Evolutionary conservation across 2,113 vertebrate genomes (phyloP), one percentile per base, ranked within the genome.

Genomic region (Xenopus laevis): DNA sequence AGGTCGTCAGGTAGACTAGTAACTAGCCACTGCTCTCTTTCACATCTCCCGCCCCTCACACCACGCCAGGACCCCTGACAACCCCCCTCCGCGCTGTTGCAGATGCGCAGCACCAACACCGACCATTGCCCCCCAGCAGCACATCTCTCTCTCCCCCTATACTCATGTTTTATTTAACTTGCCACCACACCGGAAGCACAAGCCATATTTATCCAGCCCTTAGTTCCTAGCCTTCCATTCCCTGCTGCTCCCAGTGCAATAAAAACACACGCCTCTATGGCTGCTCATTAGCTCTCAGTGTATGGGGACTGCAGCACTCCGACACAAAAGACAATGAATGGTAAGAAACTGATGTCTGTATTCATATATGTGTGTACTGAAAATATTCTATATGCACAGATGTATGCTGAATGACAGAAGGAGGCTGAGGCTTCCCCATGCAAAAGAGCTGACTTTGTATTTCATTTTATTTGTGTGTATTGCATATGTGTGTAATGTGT

Each of bases 201-300:
- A 84, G 83, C 87, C 87, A 84, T 85, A 82, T 85, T 81, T 86
- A 7, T 40, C 86, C 83, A 58, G 65, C 40, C 71, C 60, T 64
- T 79, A 79, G 85, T 80, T 84, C 74, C 79, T 78, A 85, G 82
- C 82, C 87, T 85, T 88, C 87, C 87, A 88, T 92, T 89, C 89
- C 23, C 84, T 84, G 87, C 82, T 84, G 84, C 73, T 27, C 23
- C 71, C 84, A 74, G 82, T 81, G 79, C 73, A 68, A 63, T 69
- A 57, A 74, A 20, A 2, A 4, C 23, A 23, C 50, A 46, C 46
- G 52, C n/a, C 45, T 45, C 8, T 65, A 65, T 46, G 23, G 47
- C 4, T 9, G 11, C 11, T 50, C 10, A 9, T 50, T 40, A 40
- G 5, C 33, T 40, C 2, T 40, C 6, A 40, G 6, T 23, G 18